Evolutionary conservation across 2,797 vertebrate genomes (phyloP).

Genomic region (Limosa lapponica): DNA sequence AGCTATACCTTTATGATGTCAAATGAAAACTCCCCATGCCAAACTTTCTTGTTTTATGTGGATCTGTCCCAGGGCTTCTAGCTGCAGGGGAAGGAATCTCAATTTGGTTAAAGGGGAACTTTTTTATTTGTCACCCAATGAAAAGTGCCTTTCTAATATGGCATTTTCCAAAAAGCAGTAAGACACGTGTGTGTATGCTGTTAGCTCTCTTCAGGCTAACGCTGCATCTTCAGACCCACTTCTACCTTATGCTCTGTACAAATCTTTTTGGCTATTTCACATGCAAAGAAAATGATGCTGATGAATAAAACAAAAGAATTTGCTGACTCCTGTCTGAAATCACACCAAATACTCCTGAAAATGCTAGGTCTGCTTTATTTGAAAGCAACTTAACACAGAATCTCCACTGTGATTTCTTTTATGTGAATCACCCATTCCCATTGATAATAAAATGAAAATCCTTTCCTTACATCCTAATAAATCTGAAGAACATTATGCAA

Average conservation of each 20-base stretch:
- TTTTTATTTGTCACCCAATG: neutral
- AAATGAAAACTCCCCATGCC: neutral
- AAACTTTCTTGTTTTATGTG: neutral
- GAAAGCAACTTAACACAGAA: neutral
- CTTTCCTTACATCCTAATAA: conserved; percentile 65
- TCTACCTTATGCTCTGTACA: neutral
- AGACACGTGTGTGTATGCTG: rapidly evolving
- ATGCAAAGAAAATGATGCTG: neutral
- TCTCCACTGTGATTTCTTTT: conserved; percentile 40
- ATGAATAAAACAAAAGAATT: conserved; percentile 49
- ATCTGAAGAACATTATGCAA: conserved; percentile 73
- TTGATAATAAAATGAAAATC: conserved; percentile 64
- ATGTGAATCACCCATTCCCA: conserved; percentile 47
- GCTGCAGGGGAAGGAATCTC: neutral
- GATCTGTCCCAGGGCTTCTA: neutral
- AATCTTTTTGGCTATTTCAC: neutral
- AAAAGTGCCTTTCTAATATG: neutral
- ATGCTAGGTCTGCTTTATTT: conserved; percentile 13
- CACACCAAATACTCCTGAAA: conserved; percentile 8
- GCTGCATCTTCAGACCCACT: neutral
- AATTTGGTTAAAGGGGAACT: neutral
- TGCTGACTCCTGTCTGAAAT: conserved; percentile 16
- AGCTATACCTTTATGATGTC: neutral
- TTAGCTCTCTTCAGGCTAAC: neutral
- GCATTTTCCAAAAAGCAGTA: neutral